phyloP scores from a whole-genome alignment of 30 jellyfish, hydroid and myxozoan genomes.

The Turritopsis dohrnii region DNA sequence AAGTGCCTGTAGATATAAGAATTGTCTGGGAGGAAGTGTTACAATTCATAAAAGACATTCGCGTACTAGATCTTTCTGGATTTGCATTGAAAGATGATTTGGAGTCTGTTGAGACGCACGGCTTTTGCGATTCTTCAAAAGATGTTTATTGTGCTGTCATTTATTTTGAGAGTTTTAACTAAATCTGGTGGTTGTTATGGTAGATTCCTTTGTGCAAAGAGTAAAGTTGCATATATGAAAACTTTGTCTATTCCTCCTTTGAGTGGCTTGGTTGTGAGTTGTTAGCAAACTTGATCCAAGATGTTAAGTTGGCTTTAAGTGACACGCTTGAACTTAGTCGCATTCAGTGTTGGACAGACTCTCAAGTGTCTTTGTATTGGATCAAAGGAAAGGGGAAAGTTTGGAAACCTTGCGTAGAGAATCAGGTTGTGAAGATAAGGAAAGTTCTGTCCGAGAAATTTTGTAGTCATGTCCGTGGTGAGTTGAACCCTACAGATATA shows the following conservation, averaged over 20 bases:
- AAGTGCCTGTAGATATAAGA: not conserved
- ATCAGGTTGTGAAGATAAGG: not conserved
- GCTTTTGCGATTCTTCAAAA: not conserved
- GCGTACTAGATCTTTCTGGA: not conserved
- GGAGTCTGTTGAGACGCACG: too few relatives aligned
- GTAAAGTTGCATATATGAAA: not conserved
- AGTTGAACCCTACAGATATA: too few relatives aligned
- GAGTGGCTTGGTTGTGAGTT: not conserved
- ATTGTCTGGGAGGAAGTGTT: not conserved
- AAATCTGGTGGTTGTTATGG: not conserved
- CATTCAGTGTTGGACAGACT: not conserved
- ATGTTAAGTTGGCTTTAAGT: not conserved
- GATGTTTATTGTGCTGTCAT: not conserved
- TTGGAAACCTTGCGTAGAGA: constrained; percentile 9
- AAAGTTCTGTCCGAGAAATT: not conserved
- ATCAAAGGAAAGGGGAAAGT: constrained; percentile 2
- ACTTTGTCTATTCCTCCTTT: not conserved
- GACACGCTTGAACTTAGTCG: too few relatives aligned
- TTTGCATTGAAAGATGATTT: not conserved
- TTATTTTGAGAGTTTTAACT: not conserved
- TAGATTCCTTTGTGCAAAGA: not conserved
- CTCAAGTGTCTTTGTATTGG: not conserved
- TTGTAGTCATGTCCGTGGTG: constrained; percentile 10
- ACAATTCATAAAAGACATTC: not conserved
- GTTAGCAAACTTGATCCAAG: not conserved